Evolutionary conservation across 2,797 vertebrate genomes (phyloP).

Genomic region (Gobio occitaniae): DNA sequence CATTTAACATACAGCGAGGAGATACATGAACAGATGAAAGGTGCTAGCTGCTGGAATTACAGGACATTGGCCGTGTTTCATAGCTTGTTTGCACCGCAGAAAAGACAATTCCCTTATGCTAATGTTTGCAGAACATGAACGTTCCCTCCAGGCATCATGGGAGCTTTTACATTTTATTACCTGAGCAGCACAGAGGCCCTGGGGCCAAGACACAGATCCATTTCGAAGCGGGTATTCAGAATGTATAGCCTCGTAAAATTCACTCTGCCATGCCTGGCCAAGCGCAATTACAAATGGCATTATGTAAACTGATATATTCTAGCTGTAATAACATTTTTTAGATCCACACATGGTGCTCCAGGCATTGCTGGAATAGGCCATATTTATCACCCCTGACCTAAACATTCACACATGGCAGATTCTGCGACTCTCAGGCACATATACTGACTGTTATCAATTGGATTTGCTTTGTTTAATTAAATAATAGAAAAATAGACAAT

Average conservation of each 20-base stretch:
- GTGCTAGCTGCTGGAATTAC: conserved; percentile 33
- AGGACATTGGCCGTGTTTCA: conserved; percentile 60
- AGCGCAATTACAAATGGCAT: conserved; percentile 66
- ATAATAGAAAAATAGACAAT: neutral
- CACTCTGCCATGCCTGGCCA: conserved; percentile 64
- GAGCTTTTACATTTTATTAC: conserved; percentile 66
- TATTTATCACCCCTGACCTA: conserved; percentile 49
- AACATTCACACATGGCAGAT: conserved; percentile 50
- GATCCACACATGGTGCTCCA: conserved; percentile 46
- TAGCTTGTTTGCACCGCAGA: conserved; percentile 53
- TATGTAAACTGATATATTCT: conserved; percentile 65
- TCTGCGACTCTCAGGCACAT: conserved; percentile 1
- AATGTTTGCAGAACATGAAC: conserved; percentile 60
- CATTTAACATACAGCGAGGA: conserved; percentile 40
- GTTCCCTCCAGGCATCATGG: conserved; percentile 57
- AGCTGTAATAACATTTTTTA: conserved; percentile 63
- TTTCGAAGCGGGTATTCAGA: conserved; percentile 62
- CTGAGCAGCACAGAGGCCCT: conserved; percentile 54
- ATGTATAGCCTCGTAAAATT: conserved; percentile 68
- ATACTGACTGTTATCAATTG: neutral
- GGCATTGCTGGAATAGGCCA: conserved; percentile 45
- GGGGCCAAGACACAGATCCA: conserved; percentile 61
- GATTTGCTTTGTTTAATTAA: neutral
- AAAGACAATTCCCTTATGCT: conserved; percentile 61
- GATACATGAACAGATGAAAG: conserved; percentile 24